phyloP scores from a whole-genome alignment of 2,797 vertebrate genomes.

The Neopelma chrysocephalum region DNA sequence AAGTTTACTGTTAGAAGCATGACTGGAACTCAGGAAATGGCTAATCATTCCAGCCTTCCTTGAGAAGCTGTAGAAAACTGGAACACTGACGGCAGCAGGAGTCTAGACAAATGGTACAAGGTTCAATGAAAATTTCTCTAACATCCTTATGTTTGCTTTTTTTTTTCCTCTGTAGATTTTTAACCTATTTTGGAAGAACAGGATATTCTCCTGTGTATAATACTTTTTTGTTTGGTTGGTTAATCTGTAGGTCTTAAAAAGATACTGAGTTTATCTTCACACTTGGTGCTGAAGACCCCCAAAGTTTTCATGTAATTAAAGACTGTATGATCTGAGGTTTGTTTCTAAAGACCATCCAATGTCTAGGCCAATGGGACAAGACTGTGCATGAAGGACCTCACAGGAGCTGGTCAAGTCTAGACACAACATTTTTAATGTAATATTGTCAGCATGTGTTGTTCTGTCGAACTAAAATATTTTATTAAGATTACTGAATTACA shows the following conservation, averaged over 20 bases:
- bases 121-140: background rate
- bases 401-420: background rate
- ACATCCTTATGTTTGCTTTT: accelerated
- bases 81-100: background rate
- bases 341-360: background rate
- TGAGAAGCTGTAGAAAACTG: background rate
- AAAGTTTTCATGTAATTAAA: background rate
- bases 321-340: background rate
- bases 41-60: background rate
- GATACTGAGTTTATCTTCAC: background rate
- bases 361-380: background rate
- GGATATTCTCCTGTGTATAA: background rate
- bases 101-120: background rate
- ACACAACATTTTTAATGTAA: background rate
- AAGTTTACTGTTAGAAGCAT: background rate
- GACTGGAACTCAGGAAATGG: background rate
- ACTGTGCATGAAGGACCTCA: background rate
- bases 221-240: background rate
- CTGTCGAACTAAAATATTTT: background rate
- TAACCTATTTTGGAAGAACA: background rate
- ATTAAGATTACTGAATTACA: background rate
- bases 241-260: background rate
- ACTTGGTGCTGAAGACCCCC: background rate
- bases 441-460: background rate
- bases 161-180: background rate